Percentiles rank a stretch among this genome's conserved stretches.
Conservation (phyloP, 2,113 vertebrate genomes). For the Puffinus mauretanicus region DNA sequence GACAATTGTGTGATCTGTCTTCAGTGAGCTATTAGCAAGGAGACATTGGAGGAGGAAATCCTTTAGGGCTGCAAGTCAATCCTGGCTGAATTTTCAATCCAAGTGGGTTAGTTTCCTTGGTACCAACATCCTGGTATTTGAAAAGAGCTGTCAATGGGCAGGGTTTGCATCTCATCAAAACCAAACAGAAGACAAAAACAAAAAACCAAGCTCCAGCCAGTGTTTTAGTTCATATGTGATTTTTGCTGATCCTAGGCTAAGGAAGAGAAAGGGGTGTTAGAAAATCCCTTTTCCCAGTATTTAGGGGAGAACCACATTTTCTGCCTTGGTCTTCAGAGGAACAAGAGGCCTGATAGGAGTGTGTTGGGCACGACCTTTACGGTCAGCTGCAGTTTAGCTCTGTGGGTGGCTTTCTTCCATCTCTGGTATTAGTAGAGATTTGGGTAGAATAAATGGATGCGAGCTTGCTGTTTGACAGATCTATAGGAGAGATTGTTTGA, state of each 20-base stretch:
- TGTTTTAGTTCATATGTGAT: not conserved
- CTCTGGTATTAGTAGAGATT: not conserved
- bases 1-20: not conserved
- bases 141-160: not conserved
- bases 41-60: not conserved
- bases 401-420: not conserved
- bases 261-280: not conserved
- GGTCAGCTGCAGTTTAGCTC: not conserved
- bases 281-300: not conserved
- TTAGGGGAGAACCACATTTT: not conserved
- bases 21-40: not conserved
- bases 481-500: not conserved
- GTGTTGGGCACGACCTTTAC: accelerated
- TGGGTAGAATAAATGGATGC: not conserved
- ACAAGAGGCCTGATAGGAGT: not conserved
- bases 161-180: not conserved
- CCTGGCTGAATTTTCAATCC: not conserved
- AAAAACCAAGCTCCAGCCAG: not conserved
- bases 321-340: not conserved
- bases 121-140: not conserved
- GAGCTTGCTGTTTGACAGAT: not conserved
- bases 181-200: not conserved
- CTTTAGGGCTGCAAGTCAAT: not conserved
- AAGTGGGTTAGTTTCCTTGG: not conserved
- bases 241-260: not conserved